phyloP scores from a whole-genome alignment of 1,140 invertebrate genomes.

The Drosophila sucinea region DNA sequence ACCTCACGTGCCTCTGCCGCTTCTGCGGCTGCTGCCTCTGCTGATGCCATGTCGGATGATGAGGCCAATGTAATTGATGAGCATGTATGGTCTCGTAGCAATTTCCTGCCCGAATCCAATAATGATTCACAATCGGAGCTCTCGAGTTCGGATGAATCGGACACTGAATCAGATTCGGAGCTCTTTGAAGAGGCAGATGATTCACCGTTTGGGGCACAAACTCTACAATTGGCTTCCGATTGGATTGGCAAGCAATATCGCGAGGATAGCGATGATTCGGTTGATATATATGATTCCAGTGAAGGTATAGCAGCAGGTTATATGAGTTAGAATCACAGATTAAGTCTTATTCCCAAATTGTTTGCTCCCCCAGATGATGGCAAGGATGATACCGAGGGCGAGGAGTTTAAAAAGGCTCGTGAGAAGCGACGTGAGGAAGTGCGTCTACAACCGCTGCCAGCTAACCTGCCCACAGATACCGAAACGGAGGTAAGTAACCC shows the following conservation, averaged over 20 bases:
- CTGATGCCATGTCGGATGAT: slow-evolving; percentile 87
- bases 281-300: slow-evolving; percentile 81
- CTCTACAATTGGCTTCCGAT: slow-evolving; percentile 77
- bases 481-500: slow-evolving; percentile 88
- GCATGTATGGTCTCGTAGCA: slow-evolving; percentile 96
- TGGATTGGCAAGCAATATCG: slow-evolving; percentile 83
- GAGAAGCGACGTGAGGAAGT: slow-evolving; percentile 88
- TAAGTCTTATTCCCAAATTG: neutral
- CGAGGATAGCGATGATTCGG: slow-evolving; percentile 75
- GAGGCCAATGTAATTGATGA: slow-evolving; percentile 91
- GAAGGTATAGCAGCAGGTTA: slow-evolving; percentile 77
- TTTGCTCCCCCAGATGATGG: slow-evolving; percentile 84
- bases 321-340: neutral
- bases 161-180: slow-evolving; percentile 77
- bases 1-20: slow-evolving; percentile 79
- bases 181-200: slow-evolving; percentile 82
- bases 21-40: slow-evolving; percentile 60
- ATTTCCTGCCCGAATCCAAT: slow-evolving; percentile 92
- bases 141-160: slow-evolving; percentile 73
- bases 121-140: slow-evolving; percentile 87
- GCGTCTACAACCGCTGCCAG: slow-evolving; percentile 86
- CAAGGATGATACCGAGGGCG: slow-evolving; percentile 89
- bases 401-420: slow-evolving; percentile 87
- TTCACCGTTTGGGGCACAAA: slow-evolving; percentile 82
- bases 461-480: slow-evolving; percentile 87